Conservation (phyloP, 2,113 vertebrate species). For the Carassius gibelio region DNA sequence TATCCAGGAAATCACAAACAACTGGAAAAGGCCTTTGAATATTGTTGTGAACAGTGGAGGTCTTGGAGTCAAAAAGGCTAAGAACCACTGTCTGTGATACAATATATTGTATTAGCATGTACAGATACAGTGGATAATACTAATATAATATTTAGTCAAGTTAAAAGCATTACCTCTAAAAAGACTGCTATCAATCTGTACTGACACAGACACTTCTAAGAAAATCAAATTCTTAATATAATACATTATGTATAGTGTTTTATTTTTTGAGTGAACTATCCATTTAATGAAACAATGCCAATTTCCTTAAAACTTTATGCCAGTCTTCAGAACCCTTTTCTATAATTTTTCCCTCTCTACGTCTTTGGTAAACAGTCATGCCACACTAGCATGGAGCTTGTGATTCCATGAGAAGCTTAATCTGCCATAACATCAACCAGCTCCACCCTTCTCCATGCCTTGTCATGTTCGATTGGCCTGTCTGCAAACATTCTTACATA, state of each 20-base stretch:
- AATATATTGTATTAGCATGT: not conserved
- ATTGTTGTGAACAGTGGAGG: not conserved
- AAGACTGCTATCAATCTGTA: not conserved
- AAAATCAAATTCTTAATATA: not conserved
- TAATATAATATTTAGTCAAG: not conserved
- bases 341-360: constrained; percentile 43
- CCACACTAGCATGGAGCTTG: constrained; percentile 60
- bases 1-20: not conserved
- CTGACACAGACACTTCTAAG: not conserved
- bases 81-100: not conserved
- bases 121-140: not conserved
- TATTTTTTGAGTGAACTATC: not conserved
- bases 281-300: not conserved
- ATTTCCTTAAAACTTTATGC: constrained; percentile 18
- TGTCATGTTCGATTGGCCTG: constrained; percentile 67
- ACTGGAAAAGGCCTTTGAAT: not conserved
- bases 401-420: constrained; percentile 67
- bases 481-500: constrained; percentile 57
- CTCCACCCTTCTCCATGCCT: constrained; percentile 55
- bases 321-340: constrained; percentile 31
- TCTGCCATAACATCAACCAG: constrained; percentile 71
- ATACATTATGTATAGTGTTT: not conserved
- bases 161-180: not conserved
- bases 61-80: not conserved
- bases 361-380: constrained; percentile 41